phyloP scores from a whole-genome alignment of 2,888 invertebrate genomes.

The Trichacis sp. region DNA sequence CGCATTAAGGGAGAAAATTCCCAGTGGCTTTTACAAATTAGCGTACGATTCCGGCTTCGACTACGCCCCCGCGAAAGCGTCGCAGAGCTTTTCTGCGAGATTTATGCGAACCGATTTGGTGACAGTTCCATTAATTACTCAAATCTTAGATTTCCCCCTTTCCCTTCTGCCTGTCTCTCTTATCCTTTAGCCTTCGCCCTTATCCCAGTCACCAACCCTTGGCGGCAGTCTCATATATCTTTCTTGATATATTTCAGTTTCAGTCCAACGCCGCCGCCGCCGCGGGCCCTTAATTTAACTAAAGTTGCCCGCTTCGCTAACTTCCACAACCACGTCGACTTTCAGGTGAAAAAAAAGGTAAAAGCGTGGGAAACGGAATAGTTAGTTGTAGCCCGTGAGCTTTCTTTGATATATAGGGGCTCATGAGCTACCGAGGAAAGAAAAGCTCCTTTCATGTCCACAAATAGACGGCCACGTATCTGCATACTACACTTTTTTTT shows the following conservation, averaged over 20 bases:
- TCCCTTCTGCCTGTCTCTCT: slow-evolving; percentile 26
- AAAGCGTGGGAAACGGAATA: slow-evolving; percentile 49
- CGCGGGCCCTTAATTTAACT: slow-evolving; percentile 52
- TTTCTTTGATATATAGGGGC: slow-evolving; percentile 53
- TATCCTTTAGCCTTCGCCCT: slow-evolving; percentile 39
- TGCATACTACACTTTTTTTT: slow-evolving; percentile 18
- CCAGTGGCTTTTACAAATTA: slow-evolving; percentile 35
- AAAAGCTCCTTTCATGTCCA: slow-evolving; percentile 45
- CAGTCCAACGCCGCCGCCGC: slow-evolving; percentile 42
- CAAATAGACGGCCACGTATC: slow-evolving; percentile 33
- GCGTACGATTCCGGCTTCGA: slow-evolving; percentile 35
- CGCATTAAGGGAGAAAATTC: slow-evolving; percentile 21
- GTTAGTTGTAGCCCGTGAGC: slow-evolving; percentile 53
- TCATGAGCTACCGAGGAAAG: slow-evolving; percentile 42
- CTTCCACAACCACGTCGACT: slow-evolving; percentile 5
- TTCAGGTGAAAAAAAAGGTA: slow-evolving; percentile 35
- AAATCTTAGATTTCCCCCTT: slow-evolving; percentile 38
- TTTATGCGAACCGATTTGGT: slow-evolving; percentile 47
- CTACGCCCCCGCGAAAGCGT: slow-evolving; percentile 21
- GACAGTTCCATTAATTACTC: slow-evolving; percentile 48
- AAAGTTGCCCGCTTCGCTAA: slow-evolving; percentile 32
- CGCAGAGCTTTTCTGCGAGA: slow-evolving; percentile 17
- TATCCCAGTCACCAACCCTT: slow-evolving; percentile 36
- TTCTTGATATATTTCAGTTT: slow-evolving; percentile 55
- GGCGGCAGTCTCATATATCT: slow-evolving; percentile 51